Evolutionary conservation across 2,888 invertebrate species (phyloP), one percentile per base, ranked within the genome.

Genomic region (Clanis bilineata): DNA sequence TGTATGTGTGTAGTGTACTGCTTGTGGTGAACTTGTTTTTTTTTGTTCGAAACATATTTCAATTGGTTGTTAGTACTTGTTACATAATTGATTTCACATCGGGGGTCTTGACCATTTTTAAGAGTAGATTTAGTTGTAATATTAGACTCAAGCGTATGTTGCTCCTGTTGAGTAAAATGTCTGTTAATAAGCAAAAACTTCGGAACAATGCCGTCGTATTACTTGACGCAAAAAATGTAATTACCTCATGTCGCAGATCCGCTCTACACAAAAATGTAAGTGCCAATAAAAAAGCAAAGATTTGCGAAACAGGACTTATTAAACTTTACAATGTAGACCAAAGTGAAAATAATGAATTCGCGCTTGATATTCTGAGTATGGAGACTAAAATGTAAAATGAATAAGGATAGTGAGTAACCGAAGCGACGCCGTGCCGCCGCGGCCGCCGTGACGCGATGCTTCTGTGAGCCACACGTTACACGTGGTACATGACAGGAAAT

Each of bases 401-500:
- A 74, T 77, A 78, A 79, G 71, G 65, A 67, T 63, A 63, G 65
- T 78, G 79, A 79, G 74, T 78, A 83, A 82, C 70, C 60, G 66
- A 70, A 62, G 65, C 60, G 66, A 69, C 62, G 66, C 60, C 66
- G 69, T 62, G 66, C 70, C 60, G 66, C 69, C 62, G 66, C 18
- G 15, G 41, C 18, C 9, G 51, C 28, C 51, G 18, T 32, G 61
- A 57, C 38, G 38, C 18, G 57, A 21, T 38, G 47, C 47, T 15
- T 36, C 32, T 32, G 18, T 32, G 51, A 39, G 15, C 47, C 51
- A 39, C 58, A 51, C 43, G 21, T 60, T 68, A 70, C 73, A 77
- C 71, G 72, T 72, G 76, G 70, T 65, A 70, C 71, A 70, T 64
- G 73, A 70, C 85, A 83, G 86, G 84, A 87, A 87, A 85, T 83